Conservation (phyloP, 92 coral and sea anemone genomes). For the Porites cylindrica region DNA sequence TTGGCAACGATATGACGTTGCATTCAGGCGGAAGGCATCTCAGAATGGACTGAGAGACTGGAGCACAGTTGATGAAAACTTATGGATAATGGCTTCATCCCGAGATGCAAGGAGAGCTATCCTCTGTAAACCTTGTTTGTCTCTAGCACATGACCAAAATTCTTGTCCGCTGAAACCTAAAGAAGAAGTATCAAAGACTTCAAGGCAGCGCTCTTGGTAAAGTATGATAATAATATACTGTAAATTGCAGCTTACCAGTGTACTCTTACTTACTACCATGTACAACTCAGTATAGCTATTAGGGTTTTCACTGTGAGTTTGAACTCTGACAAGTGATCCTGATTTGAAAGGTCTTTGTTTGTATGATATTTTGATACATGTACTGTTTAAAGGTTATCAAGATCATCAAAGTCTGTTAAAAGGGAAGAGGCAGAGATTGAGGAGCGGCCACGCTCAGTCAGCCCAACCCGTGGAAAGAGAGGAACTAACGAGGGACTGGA, state of each 20-base stretch:
- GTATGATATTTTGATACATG: neutral
- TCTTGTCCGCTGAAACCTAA: slow-evolving; percentile 82
- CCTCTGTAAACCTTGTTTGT: slow-evolving; percentile 88
- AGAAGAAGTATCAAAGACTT: slow-evolving; percentile 38
- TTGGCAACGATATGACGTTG: slow-evolving; percentile 98
- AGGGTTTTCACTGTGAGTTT: too few relatives aligned
- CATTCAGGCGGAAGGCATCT: slow-evolving; percentile 94
- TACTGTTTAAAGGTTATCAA: slow-evolving; percentile 50
- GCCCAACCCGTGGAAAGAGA: slow-evolving; percentile 69
- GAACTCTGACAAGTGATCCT: too few relatives aligned
- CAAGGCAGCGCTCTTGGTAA: slow-evolving; percentile 29
- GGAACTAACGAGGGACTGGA: slow-evolving; percentile 88
- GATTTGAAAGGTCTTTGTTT: too few relatives aligned
- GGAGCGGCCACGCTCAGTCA: slow-evolving; percentile 75
- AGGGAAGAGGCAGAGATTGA: slow-evolving; percentile 48
- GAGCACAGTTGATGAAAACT: slow-evolving; percentile 91
- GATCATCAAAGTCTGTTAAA: slow-evolving; percentile 36
- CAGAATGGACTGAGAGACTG: slow-evolving; percentile 78
- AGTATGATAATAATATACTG: neutral
- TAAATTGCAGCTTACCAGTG: neutral
- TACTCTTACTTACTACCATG: too few relatives aligned
- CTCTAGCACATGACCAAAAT: slow-evolving; percentile 79
- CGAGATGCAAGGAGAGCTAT: slow-evolving; percentile 88
- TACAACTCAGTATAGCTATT: too few relatives aligned
- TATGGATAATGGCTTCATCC: slow-evolving; percentile 95